Evolutionary conservation across 2,797 vertebrate genomes (phyloP), one percentile per base, ranked within the genome.

Genomic region (Micromesistius poutassou): DNA sequence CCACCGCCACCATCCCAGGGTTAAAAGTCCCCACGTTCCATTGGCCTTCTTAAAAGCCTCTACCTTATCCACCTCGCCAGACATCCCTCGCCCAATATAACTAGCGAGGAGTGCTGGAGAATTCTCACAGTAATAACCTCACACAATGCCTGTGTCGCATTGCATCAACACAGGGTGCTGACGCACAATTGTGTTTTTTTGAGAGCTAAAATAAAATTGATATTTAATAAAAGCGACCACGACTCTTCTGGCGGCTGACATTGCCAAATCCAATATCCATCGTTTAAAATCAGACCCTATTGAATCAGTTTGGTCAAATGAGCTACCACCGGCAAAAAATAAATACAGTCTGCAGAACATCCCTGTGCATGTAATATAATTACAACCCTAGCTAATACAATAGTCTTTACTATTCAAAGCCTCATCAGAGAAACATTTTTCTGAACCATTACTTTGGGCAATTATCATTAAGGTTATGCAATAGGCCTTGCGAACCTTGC

Each of bases 381-480:
- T 50, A 38, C 19, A 68, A 78, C n/a, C 25, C 62, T 13, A 28
- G 62, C n/a, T 9, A 70, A n/a, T 7, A 16, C 12, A 75, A 76
- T 25, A 28, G 30, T 42, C 73, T 66, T 40, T 72, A 74, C 73
- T 38, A 46, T 50, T 71, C 46, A 71, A 25, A 75, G 28, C 30
- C 38, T 75, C 66, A 72, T 75, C 55, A 50, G 28, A 36, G 55
- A 8, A n/a, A 30, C 36, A 70, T 70, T 73, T 73, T 55, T 42
- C 71, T 76, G 36, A 76, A 46, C 50, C 70, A 78, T 73, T 66
- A 68, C 38, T 5, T 55, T 28, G 30, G 74, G 30, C 19, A 73
- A 76, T 76, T 33, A 72, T 80, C 71, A 72, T 77, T 50, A 30
- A 38, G 25, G 31, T 74, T 30, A 25, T 74, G 31, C 71, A 76